phyloP scores from a whole-genome alignment of 37 sponge, comb jelly and placozoan species.

The Diacarnus erythraeanus region DNA sequence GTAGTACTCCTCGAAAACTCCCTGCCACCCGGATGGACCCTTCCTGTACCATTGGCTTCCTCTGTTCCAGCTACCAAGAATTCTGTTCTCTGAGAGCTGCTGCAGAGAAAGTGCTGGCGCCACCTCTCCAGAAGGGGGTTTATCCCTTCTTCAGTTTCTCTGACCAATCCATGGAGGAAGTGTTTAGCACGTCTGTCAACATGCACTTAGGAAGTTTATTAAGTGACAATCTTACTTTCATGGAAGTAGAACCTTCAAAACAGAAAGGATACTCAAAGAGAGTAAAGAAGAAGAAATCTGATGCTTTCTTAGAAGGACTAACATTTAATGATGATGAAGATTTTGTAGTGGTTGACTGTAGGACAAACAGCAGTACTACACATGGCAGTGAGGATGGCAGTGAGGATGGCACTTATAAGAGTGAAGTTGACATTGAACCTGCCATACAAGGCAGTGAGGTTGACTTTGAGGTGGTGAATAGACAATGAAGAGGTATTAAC shows the following conservation, averaged over 20 bases:
- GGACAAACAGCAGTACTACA: no score
- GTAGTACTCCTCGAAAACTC: conserved; percentile 78
- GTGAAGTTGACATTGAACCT: no score
- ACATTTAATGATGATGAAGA: conserved; percentile 30
- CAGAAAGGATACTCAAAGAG: not conserved
- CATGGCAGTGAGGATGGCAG: no score
- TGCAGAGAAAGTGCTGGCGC: conserved; percentile 72
- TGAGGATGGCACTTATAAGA: no score
- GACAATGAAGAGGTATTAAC: no score
- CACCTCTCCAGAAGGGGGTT: conserved; percentile 67
- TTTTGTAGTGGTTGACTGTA: conserved; percentile 61
- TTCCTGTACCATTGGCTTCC: conserved; percentile 93
- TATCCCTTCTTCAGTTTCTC: conserved; percentile 83
- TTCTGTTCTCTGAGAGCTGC: conserved; percentile 50
- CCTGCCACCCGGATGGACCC: conserved; percentile 91
- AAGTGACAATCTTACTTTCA: not conserved
- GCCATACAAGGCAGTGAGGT: no score
- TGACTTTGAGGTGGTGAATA: no score
- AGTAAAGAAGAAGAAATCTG: not conserved
- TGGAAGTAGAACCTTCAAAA: not conserved
- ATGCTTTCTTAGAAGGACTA: not conserved
- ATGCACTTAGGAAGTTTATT: conserved; percentile 4
- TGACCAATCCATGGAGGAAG: conserved; percentile 17
- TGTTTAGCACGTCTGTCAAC: conserved; percentile 5
- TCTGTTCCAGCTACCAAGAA: conserved; percentile 59